Percentiles rank a stretch among this genome's conserved stretches.
These are phyloP conservation scores for Cyphomyrmex costatus DNA, from an alignment of 1,140 invertebrate species.

Conservation along the genomic window DNA sequence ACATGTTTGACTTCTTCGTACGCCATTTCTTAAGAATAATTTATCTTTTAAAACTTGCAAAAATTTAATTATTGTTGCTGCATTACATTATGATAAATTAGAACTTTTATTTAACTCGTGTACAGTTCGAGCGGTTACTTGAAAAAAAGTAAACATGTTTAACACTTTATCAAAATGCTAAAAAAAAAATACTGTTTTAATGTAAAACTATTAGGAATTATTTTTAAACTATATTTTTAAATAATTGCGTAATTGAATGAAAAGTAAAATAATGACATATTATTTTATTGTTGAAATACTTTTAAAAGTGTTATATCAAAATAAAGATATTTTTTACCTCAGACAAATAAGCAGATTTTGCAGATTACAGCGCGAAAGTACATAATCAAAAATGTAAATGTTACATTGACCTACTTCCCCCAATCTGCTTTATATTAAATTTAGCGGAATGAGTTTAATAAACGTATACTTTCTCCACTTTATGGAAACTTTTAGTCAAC, in stretches of 20 bases:
- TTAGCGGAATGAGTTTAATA: not conserved
- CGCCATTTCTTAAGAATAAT: not conserved
- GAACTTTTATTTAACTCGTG: not conserved
- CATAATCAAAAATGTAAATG: slow-evolving; percentile 15
- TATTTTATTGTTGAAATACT: not conserved
- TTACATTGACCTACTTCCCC: not conserved
- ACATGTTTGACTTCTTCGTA: not conserved
- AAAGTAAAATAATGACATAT: not conserved
- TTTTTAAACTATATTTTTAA: not conserved
- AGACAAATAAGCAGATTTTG: not conserved
- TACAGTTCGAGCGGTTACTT: not conserved
- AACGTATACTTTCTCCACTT: slow-evolving; percentile 6
- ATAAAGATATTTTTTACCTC: not conserved
- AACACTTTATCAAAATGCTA: not conserved
- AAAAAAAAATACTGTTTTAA: not conserved
- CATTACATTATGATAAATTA: not conserved
- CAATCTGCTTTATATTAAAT: slow-evolving; percentile 3
- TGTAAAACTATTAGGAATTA: not conserved
- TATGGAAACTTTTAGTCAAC: not conserved
- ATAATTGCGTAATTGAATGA: slow-evolving; percentile 9
- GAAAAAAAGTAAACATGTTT: not conserved
- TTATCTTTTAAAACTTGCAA: not conserved
- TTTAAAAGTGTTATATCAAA: not conserved
- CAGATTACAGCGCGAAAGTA: not conserved
- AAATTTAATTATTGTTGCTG: not conserved